A percentile compares a stretch with the other conserved stretches of the same genome.
phyloP scores from a whole-genome alignment of 2,888 invertebrate species.

The Biston betularia region DNA sequence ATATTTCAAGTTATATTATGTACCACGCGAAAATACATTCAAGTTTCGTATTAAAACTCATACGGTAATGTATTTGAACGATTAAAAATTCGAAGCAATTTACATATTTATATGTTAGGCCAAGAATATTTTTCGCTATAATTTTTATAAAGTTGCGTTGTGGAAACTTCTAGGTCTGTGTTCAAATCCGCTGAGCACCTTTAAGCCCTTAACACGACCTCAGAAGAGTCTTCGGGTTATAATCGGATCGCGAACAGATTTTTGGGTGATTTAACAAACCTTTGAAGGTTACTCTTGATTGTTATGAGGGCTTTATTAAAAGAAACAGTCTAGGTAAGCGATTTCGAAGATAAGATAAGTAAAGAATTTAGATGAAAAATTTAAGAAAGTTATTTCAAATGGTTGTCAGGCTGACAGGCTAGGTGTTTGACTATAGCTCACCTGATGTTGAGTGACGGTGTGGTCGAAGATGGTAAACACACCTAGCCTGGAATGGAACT shows the following conservation, averaged over 20 bases:
- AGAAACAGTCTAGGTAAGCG: constrained; percentile 13
- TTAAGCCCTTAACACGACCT: constrained; percentile 26
- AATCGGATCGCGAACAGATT: constrained; percentile 32
- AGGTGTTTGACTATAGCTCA: too few relatives aligned
- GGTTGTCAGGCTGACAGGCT: too few relatives aligned
- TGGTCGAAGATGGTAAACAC: too few relatives aligned
- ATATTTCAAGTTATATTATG: too few relatives aligned
- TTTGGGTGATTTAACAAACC: constrained; percentile 26
- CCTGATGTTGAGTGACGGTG: too few relatives aligned
- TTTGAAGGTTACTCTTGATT: constrained; percentile 19
- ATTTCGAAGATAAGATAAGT: constrained; percentile 13
- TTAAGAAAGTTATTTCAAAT: not conserved
- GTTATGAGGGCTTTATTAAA: constrained; percentile 22
- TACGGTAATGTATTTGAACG: too few relatives aligned
- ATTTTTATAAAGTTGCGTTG: not conserved
- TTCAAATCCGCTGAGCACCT: constrained; percentile 16
- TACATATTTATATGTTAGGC: too few relatives aligned
- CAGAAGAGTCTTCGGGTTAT: constrained; percentile 22
- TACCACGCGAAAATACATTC: too few relatives aligned
- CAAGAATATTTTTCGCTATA: too few relatives aligned
- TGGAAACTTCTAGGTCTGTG: constrained; percentile 2
- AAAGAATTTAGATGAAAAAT: not conserved
- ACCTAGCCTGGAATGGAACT: too few relatives aligned
- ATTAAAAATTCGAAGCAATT: too few relatives aligned
- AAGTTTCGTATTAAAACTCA: too few relatives aligned